Base-by-base conservation (phyloP, 2,113 vertebrate genomes). In the Corvus moneduloides region DNA sequence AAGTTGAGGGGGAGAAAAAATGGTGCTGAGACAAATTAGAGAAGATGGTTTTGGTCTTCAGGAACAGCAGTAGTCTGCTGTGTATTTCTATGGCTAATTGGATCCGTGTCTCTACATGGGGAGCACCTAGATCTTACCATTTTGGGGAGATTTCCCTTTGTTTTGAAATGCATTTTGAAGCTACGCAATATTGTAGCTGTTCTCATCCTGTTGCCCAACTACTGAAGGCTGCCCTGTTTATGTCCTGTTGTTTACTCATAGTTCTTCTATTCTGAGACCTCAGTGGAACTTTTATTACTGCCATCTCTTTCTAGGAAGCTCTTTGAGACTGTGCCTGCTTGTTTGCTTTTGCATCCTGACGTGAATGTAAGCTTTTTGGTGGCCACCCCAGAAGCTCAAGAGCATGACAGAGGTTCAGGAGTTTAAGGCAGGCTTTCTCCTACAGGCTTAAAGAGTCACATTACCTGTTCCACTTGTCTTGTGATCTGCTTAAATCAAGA, bases 401-500 rank as follows among this genome's bases (percentile, higher is more conserved):
- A 85, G 54, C 67, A 26, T 59, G 49, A 64, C 49, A 44, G 78
- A 75, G 44, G 66, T 87, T 94, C 69, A 85, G 67, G 78, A 91
- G 46, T 95, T 93, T 87, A 91, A 83, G 82, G 54, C 41, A 91
- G 82, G 30, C 74, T 94, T 93, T 93, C 51, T 93, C 10, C 28
- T 90, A 54, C 28, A 80, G 51, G 58, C 54, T 93, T 69, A 46
- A 35, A 52, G 78, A 91, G 72, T 92, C 79, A 86, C 14, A 6
- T 80, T 88, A 88, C 63, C 83, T 73, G 83, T 94, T 95, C 80
- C 49, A 28, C 54, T 88, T 88, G 85, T 80, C 67, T 84, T 94
- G 48, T 84, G 88, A 93, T 92, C 72, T 90, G 48, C 75, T 94
- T 92, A 88, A 95, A 95, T 69, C 72, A 73, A 69, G 83, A 92